Percentiles rank a stretch among this genome's conserved stretches.
These are phyloP conservation scores for Lytechinus variegatus DNA, from an alignment of 35 echinoderm and acorn worm genomes.

Conservation along the genomic window DNA sequence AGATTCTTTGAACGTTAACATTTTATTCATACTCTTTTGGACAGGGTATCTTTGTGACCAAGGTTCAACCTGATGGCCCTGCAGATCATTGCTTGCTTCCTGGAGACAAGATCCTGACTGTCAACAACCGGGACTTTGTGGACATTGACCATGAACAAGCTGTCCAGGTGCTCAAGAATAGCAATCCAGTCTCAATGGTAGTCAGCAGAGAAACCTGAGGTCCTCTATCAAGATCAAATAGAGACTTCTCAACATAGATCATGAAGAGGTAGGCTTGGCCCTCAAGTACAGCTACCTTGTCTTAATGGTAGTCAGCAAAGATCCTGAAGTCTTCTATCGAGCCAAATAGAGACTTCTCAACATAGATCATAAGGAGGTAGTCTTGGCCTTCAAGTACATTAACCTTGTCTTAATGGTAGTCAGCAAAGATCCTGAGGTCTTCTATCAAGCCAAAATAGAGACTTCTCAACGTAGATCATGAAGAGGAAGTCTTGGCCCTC, in stretches of 20 bases:
- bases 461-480: constrained; percentile 57
- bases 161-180: constrained; percentile 57
- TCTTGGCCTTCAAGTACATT: constrained; percentile 34
- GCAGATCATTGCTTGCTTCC: constrained; percentile 62
- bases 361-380: constrained; percentile 56
- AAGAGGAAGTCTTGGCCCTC: constrained; percentile 57
- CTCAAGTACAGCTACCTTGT: constrained; percentile 69
- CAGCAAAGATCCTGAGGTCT: constrained; percentile 17
- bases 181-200: constrained; percentile 72
- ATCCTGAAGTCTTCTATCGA: background rate
- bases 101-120: constrained; percentile 75
- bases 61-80: constrained; percentile 68
- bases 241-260: background rate
- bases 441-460: constrained; percentile 48
- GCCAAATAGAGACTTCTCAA: background rate
- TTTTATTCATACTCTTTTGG: background rate
- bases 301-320: constrained; percentile 55
- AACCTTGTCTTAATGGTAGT: constrained; percentile 35
- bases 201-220: constrained; percentile 52
- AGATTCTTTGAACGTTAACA: too few relatives aligned
- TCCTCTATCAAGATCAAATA: background rate
- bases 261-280: constrained; percentile 57
- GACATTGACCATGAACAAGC: constrained; percentile 70
- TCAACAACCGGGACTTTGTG: constrained; percentile 63
- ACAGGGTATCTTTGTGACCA: constrained; percentile 88